Evolutionary conservation across 2,888 invertebrate species (phyloP).

Genomic region (Acholoe squamosa): DNA sequence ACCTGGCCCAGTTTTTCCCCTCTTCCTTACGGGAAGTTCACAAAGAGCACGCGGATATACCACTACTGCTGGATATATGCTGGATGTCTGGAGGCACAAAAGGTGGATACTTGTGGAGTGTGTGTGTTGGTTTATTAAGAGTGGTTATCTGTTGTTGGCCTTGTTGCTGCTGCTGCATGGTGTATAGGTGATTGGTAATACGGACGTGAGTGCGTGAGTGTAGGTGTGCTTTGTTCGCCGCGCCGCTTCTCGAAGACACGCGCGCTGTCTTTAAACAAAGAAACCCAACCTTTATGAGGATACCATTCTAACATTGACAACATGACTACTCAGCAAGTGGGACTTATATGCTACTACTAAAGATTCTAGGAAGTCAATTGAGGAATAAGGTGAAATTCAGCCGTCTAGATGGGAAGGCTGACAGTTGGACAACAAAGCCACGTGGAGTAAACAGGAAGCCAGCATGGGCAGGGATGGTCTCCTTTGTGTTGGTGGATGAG

Average conservation of each 20-base stretch:
- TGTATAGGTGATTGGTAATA: neutral
- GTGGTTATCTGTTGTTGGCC: neutral
- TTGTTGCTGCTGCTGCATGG: conserved; percentile 9
- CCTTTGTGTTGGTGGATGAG: neutral
- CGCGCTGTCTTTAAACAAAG: neutral
- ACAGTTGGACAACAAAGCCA: conserved; percentile 23
- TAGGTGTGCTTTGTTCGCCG: conserved; percentile 20
- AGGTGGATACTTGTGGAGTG: conserved; percentile 39
- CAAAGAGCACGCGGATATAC: conserved; percentile 44
- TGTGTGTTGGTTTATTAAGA: neutral
- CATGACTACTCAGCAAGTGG: too few relatives aligned
- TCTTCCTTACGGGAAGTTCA: neutral
- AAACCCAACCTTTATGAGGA: neutral
- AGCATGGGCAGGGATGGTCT: neutral
- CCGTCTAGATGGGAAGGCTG: neutral
- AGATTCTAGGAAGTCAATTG: too few relatives aligned
- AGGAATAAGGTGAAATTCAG: too few relatives aligned
- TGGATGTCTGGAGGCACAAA: neutral
- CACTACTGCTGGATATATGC: neutral
- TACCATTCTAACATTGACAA: too few relatives aligned
- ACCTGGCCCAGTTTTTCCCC: conserved; percentile 3
- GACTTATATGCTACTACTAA: too few relatives aligned
- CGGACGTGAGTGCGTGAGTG: conserved; percentile 16
- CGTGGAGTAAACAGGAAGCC: conserved; percentile 2
- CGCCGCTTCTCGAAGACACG: neutral